These are phyloP conservation scores for Darevskia nairensis DNA, from an alignment of 2,797 vertebrate genomes.

Conservation along the genomic window DNA sequence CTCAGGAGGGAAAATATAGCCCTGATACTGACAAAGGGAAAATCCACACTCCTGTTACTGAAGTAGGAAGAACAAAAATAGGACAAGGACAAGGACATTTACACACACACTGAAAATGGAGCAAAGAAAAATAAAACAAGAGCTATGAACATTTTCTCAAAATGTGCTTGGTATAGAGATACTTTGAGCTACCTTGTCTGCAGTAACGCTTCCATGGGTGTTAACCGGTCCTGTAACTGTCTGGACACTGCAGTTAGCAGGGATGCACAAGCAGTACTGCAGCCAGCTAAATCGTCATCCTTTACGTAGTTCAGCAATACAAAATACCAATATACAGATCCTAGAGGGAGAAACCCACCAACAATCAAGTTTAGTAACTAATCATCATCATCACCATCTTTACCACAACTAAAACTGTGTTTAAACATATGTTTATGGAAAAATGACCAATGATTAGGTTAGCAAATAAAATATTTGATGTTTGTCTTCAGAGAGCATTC, in stretches of 20 bases:
- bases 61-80: background rate
- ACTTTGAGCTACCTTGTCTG: conserved; percentile 88
- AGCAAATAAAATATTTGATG: background rate
- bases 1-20: background rate
- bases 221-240: conserved; percentile 95
- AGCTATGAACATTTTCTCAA: too few relatives aligned
- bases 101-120: background rate
- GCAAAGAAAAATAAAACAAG: background rate
- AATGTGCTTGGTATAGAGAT: background rate
- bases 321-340: conserved; percentile 98
- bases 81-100: background rate
- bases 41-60: background rate
- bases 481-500: background rate
- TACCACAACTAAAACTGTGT: background rate
- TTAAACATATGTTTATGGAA: background rate
- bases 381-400: too few relatives aligned
- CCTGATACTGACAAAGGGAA: background rate
- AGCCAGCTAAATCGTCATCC: conserved; percentile 95
- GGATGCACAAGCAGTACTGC: conserved; percentile 94
- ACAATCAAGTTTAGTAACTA: background rate
- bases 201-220: conserved; percentile 94
- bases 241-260: conserved; percentile 93
- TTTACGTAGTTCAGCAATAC: conserved; percentile 98
- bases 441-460: background rate
- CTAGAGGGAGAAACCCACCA: conserved; percentile 71